Conservation (phyloP, 1,140 invertebrate species). For the Thaumatotibia leucotreta region DNA sequence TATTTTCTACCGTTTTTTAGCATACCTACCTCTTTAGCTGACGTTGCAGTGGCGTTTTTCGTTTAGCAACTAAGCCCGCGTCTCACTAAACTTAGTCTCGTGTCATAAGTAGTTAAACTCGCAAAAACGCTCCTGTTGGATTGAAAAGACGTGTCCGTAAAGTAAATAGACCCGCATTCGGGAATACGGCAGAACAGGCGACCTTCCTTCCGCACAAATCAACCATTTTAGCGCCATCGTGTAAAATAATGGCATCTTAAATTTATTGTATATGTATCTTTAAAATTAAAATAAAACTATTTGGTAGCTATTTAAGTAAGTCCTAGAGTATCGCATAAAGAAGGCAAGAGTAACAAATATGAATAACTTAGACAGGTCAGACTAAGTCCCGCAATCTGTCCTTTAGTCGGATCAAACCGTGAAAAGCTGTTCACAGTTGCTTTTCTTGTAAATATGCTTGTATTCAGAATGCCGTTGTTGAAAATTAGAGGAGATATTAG, state of each 20-base stretch:
- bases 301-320: slow-evolving; percentile 73
- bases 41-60: not conserved
- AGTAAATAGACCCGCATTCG: not conserved
- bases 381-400: not conserved
- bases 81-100: not conserved
- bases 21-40: not conserved
- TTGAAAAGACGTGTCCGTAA: not conserved
- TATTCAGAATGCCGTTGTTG: too few species aligned
- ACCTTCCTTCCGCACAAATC: slow-evolving; percentile 20
- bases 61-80: not conserved
- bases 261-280: slow-evolving; percentile 70
- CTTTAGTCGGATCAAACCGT: not conserved
- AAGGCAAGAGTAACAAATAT: slow-evolving; percentile 45
- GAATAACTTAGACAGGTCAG: slow-evolving; percentile 46
- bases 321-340: slow-evolving; percentile 51
- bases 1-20: not conserved
- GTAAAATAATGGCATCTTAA: slow-evolving; percentile 59
- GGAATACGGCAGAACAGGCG: slow-evolving; percentile 30
- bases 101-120: not conserved
- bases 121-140: not conserved
- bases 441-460: not conserved
- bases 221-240: slow-evolving; percentile 43
- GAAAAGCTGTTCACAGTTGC: not conserved
- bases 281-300: slow-evolving; percentile 60
- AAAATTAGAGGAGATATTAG: too few species aligned